Evolutionary conservation across 2,113 vertebrate genomes (phyloP).

Genomic region (Chrysemys picta): DNA sequence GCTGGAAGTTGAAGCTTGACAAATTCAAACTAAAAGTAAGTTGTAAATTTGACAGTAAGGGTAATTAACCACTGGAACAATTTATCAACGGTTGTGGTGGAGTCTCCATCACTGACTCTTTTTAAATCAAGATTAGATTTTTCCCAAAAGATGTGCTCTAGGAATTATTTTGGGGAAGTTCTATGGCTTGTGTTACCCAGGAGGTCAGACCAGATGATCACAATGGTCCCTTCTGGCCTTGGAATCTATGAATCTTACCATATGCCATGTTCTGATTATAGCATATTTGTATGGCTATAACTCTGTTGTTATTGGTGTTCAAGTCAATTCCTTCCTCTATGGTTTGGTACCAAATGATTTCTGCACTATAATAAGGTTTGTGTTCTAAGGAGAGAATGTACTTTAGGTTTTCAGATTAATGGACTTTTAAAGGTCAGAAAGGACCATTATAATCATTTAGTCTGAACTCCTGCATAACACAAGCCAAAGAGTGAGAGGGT

Average conservation of each 20-base stretch:
- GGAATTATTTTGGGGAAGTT: not conserved
- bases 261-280: not conserved
- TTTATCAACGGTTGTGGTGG: too few relatives aligned
- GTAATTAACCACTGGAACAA: too few relatives aligned
- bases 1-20: too few relatives aligned
- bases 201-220: not conserved
- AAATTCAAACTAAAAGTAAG: too few relatives aligned
- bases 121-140: too few relatives aligned
- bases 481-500: not conserved
- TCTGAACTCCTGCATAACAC: not conserved
- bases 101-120: too few relatives aligned
- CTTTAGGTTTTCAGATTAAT: not conserved
- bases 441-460: not conserved
- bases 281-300: not conserved
- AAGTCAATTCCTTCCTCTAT: not conserved
- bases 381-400: not conserved
- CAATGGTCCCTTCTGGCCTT: too few relatives aligned
- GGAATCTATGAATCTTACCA: not conserved
- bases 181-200: not conserved
- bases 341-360: not conserved
- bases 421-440: not conserved
- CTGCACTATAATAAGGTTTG: not conserved
- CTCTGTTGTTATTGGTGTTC: not conserved
- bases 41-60: too few relatives aligned
- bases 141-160: too few relatives aligned